Evolutionary conservation across 2,113 vertebrate genomes (phyloP).

Genomic region (Sminthopsis crassicaudata): DNA sequence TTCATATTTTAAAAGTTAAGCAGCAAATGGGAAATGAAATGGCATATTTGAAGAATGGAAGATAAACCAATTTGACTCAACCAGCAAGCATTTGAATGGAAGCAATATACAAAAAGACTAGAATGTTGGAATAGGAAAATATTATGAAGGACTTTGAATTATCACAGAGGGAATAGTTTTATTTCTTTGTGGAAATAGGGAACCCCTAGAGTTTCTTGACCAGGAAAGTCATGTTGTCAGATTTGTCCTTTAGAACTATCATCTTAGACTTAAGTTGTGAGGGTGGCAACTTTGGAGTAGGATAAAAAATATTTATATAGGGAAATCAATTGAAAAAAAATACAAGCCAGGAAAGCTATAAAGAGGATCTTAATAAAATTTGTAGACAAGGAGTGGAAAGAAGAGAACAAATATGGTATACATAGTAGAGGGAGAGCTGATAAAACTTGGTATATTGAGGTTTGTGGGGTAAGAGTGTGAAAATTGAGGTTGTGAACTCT

Average conservation of each 20-base stretch:
- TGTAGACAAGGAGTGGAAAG: neutral
- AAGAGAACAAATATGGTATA: neutral
- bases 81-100: neutral
- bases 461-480: neutral
- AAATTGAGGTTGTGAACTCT: neutral
- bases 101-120: neutral
- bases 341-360: neutral
- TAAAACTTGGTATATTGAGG: neutral
- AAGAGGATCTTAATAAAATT: neutral
- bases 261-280: neutral
- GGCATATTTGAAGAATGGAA: neutral
- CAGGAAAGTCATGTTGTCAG: neutral
- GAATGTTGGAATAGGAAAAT: neutral
- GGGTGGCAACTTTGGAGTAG: neutral
- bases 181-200: neutral
- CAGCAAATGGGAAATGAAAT: neutral
- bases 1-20: neutral
- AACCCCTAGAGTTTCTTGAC: neutral
- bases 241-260: neutral
- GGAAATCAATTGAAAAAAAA: neutral
- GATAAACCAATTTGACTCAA: neutral
- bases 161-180: neutral
- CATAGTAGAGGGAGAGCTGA: neutral
- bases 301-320: neutral
- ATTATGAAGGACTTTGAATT: neutral